phyloP scores from a whole-genome alignment of 2,113 vertebrate genomes.

The Istiophorus platypterus region DNA sequence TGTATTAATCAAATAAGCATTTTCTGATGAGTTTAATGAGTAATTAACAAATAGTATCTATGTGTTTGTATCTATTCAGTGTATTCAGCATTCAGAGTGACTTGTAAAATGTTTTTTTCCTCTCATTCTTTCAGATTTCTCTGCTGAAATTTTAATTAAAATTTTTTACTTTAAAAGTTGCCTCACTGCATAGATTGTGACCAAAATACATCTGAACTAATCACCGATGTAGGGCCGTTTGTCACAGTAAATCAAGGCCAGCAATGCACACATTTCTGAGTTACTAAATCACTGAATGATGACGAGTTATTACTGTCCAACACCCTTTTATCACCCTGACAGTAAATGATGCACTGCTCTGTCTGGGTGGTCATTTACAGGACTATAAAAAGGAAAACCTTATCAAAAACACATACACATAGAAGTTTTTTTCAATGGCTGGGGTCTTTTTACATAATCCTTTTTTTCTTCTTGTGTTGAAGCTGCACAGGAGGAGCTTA shows the following conservation, averaged over 20 bases:
- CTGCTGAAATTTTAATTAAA: background rate
- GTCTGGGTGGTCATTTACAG: background rate
- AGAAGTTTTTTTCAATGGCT: too few species aligned
- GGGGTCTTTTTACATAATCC: too few species aligned
- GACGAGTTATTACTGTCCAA: background rate
- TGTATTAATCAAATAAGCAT: background rate
- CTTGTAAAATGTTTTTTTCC: too few species aligned
- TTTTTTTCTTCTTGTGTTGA: too few species aligned
- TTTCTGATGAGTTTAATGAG: background rate
- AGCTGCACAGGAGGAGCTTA: too few species aligned
- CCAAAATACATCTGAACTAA: background rate
- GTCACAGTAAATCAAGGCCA: background rate
- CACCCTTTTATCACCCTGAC: background rate
- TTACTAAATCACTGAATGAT: background rate
- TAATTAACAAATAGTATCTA: background rate
- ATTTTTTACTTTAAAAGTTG: background rate
- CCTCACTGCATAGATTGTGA: background rate
- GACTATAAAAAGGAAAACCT: background rate
- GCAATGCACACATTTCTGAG: background rate
- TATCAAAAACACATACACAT: too few species aligned
- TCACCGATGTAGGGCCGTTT: background rate
- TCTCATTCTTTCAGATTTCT: too few species aligned
- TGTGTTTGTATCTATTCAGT: too few species aligned
- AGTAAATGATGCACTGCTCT: conserved; percentile 3
- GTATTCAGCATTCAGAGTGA: too few species aligned